A percentile compares a stretch with the other conserved stretches of the same genome.
These are phyloP conservation scores for Onychomys arenicola DNA, from an alignment of 2,797 vertebrate genomes.

Conservation along the genomic window DNA sequence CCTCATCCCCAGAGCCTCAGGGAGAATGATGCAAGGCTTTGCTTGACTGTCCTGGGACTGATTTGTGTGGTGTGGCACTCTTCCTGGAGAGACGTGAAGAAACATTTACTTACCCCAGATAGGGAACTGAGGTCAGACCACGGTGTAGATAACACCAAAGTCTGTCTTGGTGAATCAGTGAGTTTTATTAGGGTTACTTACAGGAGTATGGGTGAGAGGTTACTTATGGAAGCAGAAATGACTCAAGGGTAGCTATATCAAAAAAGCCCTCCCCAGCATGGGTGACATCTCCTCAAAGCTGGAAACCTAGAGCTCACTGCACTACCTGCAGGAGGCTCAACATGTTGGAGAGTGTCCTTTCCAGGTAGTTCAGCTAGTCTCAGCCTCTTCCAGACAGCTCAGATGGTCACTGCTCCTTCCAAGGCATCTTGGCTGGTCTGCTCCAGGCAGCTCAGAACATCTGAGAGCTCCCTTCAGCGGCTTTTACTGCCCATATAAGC, in stretches of 20 bases:
- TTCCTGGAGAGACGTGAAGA: neutral
- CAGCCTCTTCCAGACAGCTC: neutral
- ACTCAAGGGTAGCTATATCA: neutral
- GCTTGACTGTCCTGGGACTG: neutral
- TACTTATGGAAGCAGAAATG: neutral
- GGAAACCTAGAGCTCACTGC: neutral
- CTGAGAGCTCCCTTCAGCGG: neutral
- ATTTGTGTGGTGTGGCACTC: neutral
- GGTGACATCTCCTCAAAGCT: neutral
- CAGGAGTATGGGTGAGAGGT: neutral
- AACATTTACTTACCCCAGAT: neutral
- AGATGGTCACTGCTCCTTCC: neutral
- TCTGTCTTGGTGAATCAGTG: neutral
- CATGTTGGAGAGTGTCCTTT: neutral
- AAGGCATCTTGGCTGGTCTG: neutral
- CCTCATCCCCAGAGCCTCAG: neutral
- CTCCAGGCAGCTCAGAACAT: neutral
- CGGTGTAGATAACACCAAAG: neutral
- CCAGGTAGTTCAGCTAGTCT: neutral
- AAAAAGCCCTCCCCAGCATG: neutral
- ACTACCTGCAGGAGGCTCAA: neutral
- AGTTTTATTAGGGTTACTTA: neutral
- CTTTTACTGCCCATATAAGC: neutral
- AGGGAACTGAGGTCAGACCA: neutral
- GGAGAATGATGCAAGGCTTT: neutral